Base-by-base conservation (phyloP, 2,797 vertebrate genomes). In the Allobates femoralis region DNA sequence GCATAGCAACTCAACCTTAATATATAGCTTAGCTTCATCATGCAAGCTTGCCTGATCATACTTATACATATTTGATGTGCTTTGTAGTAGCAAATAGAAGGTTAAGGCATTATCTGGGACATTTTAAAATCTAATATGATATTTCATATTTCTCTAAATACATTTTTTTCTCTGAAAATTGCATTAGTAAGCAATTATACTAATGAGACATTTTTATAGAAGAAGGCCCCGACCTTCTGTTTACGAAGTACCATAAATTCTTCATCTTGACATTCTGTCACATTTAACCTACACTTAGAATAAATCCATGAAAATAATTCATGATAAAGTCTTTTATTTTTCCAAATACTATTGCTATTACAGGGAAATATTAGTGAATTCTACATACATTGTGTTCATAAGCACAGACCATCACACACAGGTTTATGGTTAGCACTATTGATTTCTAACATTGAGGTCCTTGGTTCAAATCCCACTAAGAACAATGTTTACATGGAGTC, bases 211-310 rank as follows among this genome's bases (percentile, higher is more conserved):
- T 84, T 84, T 84, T 28, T 87, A 74, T 46, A 28, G 62, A 79
- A 81, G 46, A 64, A 74, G 80, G 71, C 56, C 32, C 67, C 64
- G 69, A 87, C 76, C 82, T 80, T 67, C 81, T 46, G 32, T 87
- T 75, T 84, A 76, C 75, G 67, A 84, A 58, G 30, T 66, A 46
- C 4, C 41, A 46, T 46, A 80, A 87, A 84, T 87, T 87, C 67
- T 84, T 87, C 81, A 87, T 87, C 75, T 56, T 84, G 86, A 87
- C 86, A 87, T 56, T 60, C 34, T 87, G 82, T 87, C 86, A 87
- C 7, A 75, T 81, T 79, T 84, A 87, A 67, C 81, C 81, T 75
- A 84, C 69, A 79, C 66, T 74, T 41, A 46, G 41, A 64, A 64
- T 50, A 71, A 66, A 55, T 84, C 41, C 41, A 8, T 46, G 41